Base-by-base conservation (phyloP, 2,888 invertebrate genomes). In the Agrochola macilenta region DNA sequence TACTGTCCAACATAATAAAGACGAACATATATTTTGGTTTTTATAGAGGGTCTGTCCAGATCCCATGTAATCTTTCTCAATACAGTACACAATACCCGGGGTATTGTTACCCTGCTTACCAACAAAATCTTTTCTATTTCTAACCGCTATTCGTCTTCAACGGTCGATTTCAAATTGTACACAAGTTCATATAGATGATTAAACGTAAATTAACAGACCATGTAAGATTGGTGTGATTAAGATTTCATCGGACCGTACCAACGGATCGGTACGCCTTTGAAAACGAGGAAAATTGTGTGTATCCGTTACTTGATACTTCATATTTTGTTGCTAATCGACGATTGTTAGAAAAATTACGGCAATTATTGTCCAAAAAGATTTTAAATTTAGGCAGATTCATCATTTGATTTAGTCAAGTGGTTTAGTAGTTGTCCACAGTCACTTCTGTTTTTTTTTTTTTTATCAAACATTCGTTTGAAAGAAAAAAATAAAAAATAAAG, bases 151-250 rank as follows among this genome's bases (percentile, higher is more conserved):
- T 43, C 39, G 12, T 69, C 12, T 69, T 75, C 54, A 26, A 49
- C 49, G 49, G 49, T 71, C 65, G 65, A 83, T 79, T 74, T 68
- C 49, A 64, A 71, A 70, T 61, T 17, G 35, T 73, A 64, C 20
- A 83, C 73, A 69, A 69, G 85, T 74, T 78, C 68, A 64, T 81
- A 84, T 81, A 82, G 84, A 82, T 81, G 79, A 82, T 81, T 74
- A 64, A 80, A 81, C 81, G 82, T 82, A 84, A 89, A 80, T 85
- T 85, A 90, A 82, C 86, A 88, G 88, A 89, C 86, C 89, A 90
- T 87, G 81, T 75, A 85, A 87, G 87, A 89, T 87, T 84, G 74
- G 73, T 78, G 72, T 69, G 83, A 82, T 86, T 86, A 88, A 85
- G 84, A 88, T 80, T 74, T 83, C 82, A 79, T 81, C 78, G 76